Percentiles rank a stretch among this genome's conserved stretches.
Conservation (phyloP, 2,113 vertebrate genomes). For the Oenanthe oenanthe region DNA sequence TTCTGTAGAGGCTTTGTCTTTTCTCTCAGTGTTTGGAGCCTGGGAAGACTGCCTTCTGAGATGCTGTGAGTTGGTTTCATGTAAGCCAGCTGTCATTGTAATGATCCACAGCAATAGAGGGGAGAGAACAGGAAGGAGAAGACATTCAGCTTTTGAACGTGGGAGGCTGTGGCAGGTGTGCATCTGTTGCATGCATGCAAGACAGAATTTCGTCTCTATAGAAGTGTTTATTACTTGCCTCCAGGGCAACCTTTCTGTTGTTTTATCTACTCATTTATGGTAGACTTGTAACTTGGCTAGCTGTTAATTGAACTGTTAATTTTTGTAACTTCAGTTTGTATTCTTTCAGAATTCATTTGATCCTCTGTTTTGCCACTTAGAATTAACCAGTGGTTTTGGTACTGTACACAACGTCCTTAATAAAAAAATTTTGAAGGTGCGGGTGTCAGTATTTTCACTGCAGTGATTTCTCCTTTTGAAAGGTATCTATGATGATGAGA, state of each 20-base stretch:
- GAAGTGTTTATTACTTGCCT: not conserved
- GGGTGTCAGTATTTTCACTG: not conserved
- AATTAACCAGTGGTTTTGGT: not conserved
- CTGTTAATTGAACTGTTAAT: not conserved
- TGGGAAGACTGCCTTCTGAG: not conserved
- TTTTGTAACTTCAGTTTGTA: not conserved
- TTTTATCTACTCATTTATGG: not conserved
- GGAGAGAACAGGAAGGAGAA: not conserved
- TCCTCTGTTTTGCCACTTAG: not conserved
- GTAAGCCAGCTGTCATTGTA: not conserved
- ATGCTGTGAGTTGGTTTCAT: not conserved
- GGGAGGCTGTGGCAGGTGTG: not conserved
- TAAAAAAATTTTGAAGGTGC: not conserved
- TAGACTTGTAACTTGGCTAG: not conserved
- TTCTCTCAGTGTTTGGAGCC: not conserved
- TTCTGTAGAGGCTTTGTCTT: not conserved
- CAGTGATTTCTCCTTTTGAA: not conserved
- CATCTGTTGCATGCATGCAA: not conserved
- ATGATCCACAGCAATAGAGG: not conserved
- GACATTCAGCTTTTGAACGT: not conserved
- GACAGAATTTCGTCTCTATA: not conserved
- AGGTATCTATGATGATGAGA: not conserved
- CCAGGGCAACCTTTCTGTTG: not conserved
- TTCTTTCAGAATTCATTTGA: not conserved
- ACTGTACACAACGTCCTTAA: rapidly evolving